Evolutionary conservation across 2,113 vertebrate genomes (phyloP).

Genomic region (Ptilonorhynchus violaceus): DNA sequence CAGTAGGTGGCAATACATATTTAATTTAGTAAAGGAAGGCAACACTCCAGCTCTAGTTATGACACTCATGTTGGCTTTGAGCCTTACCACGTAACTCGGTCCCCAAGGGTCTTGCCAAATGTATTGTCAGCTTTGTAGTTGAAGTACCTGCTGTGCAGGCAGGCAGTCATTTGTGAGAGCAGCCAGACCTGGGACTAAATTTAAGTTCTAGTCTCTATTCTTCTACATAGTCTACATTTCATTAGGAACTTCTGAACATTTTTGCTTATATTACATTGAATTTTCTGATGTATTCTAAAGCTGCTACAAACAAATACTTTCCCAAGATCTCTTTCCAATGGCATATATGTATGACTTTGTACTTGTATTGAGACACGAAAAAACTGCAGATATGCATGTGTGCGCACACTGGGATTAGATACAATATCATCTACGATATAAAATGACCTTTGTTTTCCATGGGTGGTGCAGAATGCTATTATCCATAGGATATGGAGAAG

Average conservation of each 20-base stretch:
- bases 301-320: not conserved
- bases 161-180: not conserved
- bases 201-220: not conserved
- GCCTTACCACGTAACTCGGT: not conserved
- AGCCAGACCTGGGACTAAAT: not conserved
- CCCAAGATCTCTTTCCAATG: not conserved
- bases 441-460: not conserved
- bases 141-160: not conserved
- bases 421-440: not conserved
- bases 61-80: not conserved
- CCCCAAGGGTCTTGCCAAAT: not conserved
- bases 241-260: not conserved
- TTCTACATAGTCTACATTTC: not conserved
- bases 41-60: not conserved
- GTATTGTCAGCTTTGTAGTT: not conserved
- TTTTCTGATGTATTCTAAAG: not conserved
- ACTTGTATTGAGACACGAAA: not conserved
- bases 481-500: not conserved
- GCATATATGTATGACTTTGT: not conserved
- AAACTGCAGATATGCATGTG: not conserved
- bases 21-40: not conserved
- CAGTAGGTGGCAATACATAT: constrained; percentile 55
- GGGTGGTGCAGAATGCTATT: not conserved
- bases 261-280: not conserved
- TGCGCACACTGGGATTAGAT: not conserved